Conservation (phyloP, 2,113 vertebrate genomes). For the Phaethornis superciliosus region DNA sequence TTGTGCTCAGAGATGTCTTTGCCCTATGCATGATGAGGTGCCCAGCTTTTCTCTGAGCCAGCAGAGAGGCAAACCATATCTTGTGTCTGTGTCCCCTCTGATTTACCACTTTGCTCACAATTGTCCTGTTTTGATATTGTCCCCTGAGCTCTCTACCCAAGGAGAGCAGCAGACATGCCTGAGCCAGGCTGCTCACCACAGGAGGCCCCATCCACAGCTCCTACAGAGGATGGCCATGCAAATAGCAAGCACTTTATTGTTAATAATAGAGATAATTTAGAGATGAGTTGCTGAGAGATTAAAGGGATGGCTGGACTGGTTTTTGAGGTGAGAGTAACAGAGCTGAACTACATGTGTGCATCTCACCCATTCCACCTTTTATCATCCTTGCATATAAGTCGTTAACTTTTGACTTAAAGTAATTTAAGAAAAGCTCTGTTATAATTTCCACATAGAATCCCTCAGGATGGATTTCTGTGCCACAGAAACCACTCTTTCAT, state of each 20-base stretch:
- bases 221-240: not conserved
- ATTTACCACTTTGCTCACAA: not conserved
- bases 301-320: not conserved
- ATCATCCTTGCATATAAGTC: not conserved
- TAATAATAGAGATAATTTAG: not conserved
- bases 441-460: not conserved
- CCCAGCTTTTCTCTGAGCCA: not conserved
- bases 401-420: conserved; percentile 3
- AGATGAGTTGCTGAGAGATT: conserved; percentile 12
- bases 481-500: not conserved
- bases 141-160: not conserved
- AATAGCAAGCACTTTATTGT: not conserved
- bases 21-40: not conserved
- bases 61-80: not conserved
- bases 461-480: not conserved
- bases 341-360: not conserved
- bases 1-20: not conserved
- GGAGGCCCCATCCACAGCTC: not conserved
- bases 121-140: not conserved
- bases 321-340: not conserved
- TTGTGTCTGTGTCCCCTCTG: not conserved
- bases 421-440: not conserved
- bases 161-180: not conserved
- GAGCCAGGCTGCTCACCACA: rapidly evolving
- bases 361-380: not conserved